Evolutionary conservation across 2,113 vertebrate species (phyloP).

Genomic region (Eonycteris spelaea): DNA sequence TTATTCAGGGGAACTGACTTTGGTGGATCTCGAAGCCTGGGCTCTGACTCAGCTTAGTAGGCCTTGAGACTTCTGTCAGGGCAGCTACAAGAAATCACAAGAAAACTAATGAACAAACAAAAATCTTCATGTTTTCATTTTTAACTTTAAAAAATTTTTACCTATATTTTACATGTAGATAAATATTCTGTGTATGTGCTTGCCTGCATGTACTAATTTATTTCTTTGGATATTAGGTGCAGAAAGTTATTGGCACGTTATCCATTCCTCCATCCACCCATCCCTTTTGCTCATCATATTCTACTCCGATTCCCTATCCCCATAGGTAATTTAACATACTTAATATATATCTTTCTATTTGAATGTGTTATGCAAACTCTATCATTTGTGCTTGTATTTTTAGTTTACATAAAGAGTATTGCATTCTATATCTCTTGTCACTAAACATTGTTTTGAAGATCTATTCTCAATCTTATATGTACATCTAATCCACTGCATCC

Average conservation of each 20-base stretch:
- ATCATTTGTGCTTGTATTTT: background rate
- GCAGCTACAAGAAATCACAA: background rate
- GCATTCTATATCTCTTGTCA: background rate
- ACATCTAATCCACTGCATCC: background rate
- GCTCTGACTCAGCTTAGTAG: background rate
- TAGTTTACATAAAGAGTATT: background rate
- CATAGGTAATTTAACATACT: background rate
- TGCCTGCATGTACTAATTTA: background rate
- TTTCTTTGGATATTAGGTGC: background rate
- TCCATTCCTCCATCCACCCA: background rate
- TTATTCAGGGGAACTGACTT: background rate
- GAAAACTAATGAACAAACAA: background rate
- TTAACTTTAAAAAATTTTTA: background rate
- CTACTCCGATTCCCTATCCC: background rate
- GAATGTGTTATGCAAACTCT: background rate
- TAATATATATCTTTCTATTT: background rate
- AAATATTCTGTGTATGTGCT: background rate
- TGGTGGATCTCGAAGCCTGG: background rate
- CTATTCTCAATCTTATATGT: background rate
- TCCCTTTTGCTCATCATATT: background rate
- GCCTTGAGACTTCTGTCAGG: conserved; percentile 19
- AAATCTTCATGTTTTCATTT: background rate
- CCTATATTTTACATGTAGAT: background rate
- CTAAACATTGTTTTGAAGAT: background rate
- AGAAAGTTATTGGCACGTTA: background rate